These are phyloP conservation scores for Pharmacophagus antenor DNA, from an alignment of 2,888 invertebrate species.

Conservation along the genomic window DNA sequence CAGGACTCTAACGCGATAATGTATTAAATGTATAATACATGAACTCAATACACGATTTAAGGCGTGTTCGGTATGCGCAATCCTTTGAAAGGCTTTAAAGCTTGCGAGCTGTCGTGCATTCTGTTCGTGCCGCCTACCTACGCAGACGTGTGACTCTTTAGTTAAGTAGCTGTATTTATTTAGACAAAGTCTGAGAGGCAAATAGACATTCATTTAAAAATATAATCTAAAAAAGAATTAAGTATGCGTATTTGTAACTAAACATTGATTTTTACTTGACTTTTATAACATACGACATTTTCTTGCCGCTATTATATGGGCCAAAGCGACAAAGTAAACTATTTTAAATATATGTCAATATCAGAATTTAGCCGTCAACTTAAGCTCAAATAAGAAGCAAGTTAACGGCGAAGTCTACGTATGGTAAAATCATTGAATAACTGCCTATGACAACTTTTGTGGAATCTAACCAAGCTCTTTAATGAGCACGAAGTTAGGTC, in stretches of 20 bases:
- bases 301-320: too few species aligned
- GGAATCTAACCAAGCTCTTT: neutral
- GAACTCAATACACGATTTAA: conserved; percentile 24
- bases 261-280: too few species aligned
- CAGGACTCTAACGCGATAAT: neutral
- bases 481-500: neutral
- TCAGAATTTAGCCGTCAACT: too few species aligned
- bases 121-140: conserved; percentile 16
- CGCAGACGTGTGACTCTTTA: conserved; percentile 15
- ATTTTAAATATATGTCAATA: too few species aligned
- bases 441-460: conserved; percentile 10
- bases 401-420: neutral
- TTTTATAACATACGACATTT: too few species aligned
- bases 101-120: conserved; percentile 4
- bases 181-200: too few species aligned
- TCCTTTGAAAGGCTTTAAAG: conserved; percentile 14
- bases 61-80: conserved; percentile 23
- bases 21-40: conserved; percentile 1
- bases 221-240: too few species aligned
- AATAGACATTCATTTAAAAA: too few species aligned
- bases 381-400: neutral
- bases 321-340: too few species aligned
- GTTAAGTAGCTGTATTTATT: neutral
- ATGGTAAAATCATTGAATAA: neutral
- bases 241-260: too few species aligned